Percentiles rank a stretch among this genome's conserved stretches.
phyloP scores from a whole-genome alignment of 2,113 vertebrate species.

The Anolis sagrei region DNA sequence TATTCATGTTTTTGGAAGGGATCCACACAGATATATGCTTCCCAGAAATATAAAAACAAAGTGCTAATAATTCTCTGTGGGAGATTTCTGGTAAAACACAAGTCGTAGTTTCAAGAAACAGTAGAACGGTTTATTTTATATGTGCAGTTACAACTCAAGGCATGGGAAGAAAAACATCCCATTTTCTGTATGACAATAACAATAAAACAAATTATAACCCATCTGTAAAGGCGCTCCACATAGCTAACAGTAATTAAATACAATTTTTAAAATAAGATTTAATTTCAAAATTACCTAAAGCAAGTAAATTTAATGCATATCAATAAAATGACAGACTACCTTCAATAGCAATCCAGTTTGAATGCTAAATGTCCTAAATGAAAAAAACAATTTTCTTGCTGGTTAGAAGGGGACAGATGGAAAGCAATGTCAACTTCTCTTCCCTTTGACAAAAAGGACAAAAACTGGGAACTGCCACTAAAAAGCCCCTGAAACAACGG shows the following conservation, averaged over 20 bases:
- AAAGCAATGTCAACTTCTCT: background rate
- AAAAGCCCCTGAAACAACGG: background rate
- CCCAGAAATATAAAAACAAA: constrained; percentile 26
- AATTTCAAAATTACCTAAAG: background rate
- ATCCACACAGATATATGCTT: background rate
- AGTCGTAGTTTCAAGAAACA: constrained; percentile 15
- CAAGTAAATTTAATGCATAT: background rate
- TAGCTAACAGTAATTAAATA: background rate
- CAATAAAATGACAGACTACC: background rate
- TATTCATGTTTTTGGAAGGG: constrained; percentile 23
- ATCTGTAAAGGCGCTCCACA: background rate
- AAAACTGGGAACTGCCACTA: background rate
- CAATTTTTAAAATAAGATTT: background rate
- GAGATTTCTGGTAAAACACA: constrained; percentile 44
- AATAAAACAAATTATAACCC: background rate
- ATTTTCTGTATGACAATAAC: background rate
- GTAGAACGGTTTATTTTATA: background rate
- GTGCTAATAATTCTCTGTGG: background rate
- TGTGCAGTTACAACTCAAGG: background rate
- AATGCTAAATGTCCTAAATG: background rate
- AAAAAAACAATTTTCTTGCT: background rate
- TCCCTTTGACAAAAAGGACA: background rate
- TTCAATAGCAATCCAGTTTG: background rate
- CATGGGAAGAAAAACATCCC: background rate
- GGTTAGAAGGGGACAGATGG: background rate